Evolutionary conservation across 2,888 invertebrate species (phyloP).

Genomic region (Steinernema scapterisci): DNA sequence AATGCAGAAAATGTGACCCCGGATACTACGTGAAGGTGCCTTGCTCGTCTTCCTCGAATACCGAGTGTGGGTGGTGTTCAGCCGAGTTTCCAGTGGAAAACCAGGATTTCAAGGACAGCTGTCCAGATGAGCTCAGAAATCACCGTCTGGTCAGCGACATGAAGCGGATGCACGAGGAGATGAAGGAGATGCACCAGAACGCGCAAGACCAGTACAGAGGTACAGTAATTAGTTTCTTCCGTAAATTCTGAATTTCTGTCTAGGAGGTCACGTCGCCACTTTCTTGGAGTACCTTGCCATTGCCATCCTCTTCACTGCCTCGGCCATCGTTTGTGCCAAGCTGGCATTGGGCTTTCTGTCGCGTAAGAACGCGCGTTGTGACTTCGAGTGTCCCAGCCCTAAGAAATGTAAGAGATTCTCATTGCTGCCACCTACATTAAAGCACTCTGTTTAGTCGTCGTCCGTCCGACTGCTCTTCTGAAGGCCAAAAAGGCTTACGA

Average conservation of each 20-base stretch:
- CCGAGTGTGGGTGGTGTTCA: slow-evolving; percentile 55
- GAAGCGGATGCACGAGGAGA: slow-evolving; percentile 13
- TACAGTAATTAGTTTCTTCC: too few species aligned
- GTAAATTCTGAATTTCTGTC: too few species aligned
- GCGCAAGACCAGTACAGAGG: slow-evolving; percentile 26
- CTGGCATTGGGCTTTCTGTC: neutral
- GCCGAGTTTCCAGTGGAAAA: slow-evolving; percentile 36
- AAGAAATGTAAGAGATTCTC: neutral
- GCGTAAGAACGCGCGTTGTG: neutral
- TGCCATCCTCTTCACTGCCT: neutral
- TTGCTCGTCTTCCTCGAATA: slow-evolving; percentile 44
- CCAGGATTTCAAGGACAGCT: slow-evolving; percentile 39
- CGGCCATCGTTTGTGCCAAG: neutral
- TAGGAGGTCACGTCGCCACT: neutral
- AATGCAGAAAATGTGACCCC: slow-evolving; percentile 45
- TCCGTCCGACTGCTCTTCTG: slow-evolving; percentile 41
- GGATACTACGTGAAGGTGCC: slow-evolving; percentile 43
- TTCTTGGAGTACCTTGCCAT: neutral
- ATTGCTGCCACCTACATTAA: too few species aligned
- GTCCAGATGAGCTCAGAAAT: slow-evolving; percentile 32
- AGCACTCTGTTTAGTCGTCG: slow-evolving; percentile 38
- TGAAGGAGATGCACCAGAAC: slow-evolving; percentile 34
- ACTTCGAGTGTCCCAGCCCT: neutral
- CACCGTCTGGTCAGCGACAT: slow-evolving; percentile 2
- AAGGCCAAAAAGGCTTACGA: slow-evolving; percentile 40